phyloP scores from a whole-genome alignment of 2,888 invertebrate genomes.

The Arctia plantaginis region DNA sequence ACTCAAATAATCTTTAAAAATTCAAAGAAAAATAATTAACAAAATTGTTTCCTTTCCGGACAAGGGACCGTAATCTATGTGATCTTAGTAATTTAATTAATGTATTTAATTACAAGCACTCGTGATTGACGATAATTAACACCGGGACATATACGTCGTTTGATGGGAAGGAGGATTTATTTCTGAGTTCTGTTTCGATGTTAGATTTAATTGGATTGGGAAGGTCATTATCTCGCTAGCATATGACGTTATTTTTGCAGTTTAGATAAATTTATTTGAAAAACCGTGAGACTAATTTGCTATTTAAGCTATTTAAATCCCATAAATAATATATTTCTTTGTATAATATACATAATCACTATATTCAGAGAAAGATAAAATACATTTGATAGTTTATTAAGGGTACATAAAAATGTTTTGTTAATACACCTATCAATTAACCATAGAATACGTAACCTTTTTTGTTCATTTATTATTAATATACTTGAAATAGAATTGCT shows the following conservation, averaged over 20 bases:
- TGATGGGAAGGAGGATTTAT: slow-evolving; percentile 16
- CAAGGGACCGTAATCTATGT: slow-evolving; percentile 30
- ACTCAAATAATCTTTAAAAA: slow-evolving; percentile 32
- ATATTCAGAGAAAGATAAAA: too few relatives aligned
- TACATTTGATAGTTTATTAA: too few relatives aligned
- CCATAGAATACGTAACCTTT: too few relatives aligned
- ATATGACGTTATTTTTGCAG: background rate
- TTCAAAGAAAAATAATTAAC: slow-evolving; percentile 15
- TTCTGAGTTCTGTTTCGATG: slow-evolving; percentile 12
- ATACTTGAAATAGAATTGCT: too few relatives aligned
- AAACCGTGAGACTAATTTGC: background rate
- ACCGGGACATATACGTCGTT: slow-evolving; percentile 25
- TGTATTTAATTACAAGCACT: slow-evolving; percentile 43
- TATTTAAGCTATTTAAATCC: too few relatives aligned
- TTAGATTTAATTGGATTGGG: slow-evolving; percentile 19
- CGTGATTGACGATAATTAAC: slow-evolving; percentile 47
- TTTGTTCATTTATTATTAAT: too few relatives aligned
- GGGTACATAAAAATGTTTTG: too few relatives aligned
- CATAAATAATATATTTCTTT: too few relatives aligned
- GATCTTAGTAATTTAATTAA: slow-evolving; percentile 49
- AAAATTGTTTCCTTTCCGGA: slow-evolving; percentile 20
- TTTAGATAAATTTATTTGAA: background rate
- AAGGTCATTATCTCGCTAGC: background rate
- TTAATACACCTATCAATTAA: too few relatives aligned
- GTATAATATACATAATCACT: too few relatives aligned